These are phyloP conservation scores for Mesorhabditis belari DNA, from an alignment of 2,888 invertebrate species.

Conservation along the genomic window DNA sequence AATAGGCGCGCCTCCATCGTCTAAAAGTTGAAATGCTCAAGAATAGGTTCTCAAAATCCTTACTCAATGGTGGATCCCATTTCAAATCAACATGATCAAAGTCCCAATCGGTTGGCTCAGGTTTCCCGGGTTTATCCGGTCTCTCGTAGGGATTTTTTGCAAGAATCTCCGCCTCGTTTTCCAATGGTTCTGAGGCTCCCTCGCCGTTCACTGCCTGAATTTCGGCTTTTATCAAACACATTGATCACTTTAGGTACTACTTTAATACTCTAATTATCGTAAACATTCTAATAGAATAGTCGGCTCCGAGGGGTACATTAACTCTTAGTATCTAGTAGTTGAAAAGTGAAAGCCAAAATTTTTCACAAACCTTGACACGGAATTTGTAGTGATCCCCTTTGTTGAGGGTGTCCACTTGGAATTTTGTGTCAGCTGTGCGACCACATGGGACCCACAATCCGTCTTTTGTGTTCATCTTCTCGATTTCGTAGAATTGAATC, in stretches of 20 bases:
- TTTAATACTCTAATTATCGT: too few relatives aligned
- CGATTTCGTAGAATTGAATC: conserved; percentile 82
- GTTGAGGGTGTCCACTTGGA: conserved; percentile 72
- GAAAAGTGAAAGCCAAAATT: background rate
- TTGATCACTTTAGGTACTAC: background rate
- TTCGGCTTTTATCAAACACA: too few relatives aligned
- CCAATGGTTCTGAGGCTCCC: conserved; percentile 88
- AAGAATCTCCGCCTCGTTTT: conserved; percentile 75
- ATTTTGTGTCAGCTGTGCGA: conserved; percentile 48
- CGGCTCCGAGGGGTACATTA: too few relatives aligned
- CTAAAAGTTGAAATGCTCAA: too few relatives aligned
- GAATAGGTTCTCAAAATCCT: too few relatives aligned
- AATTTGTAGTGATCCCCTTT: conserved; percentile 96
- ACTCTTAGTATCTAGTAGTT: too few relatives aligned
- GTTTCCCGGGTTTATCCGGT: conserved; percentile 82
- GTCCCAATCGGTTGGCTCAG: conserved; percentile 84
- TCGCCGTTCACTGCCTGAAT: conserved; percentile 73
- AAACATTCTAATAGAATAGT: too few relatives aligned
- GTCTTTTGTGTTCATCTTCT: conserved; percentile 74
- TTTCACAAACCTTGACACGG: conserved; percentile 72
- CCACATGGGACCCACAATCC: conserved; percentile 53
- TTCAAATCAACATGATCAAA: conserved; percentile 81
- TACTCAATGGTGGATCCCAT: conserved; percentile 68
- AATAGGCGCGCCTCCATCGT: conserved; percentile 87
- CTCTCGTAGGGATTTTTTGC: conserved; percentile 86